Conservation (phyloP, 2,888 invertebrate species). For the Ctena decussata region DNA sequence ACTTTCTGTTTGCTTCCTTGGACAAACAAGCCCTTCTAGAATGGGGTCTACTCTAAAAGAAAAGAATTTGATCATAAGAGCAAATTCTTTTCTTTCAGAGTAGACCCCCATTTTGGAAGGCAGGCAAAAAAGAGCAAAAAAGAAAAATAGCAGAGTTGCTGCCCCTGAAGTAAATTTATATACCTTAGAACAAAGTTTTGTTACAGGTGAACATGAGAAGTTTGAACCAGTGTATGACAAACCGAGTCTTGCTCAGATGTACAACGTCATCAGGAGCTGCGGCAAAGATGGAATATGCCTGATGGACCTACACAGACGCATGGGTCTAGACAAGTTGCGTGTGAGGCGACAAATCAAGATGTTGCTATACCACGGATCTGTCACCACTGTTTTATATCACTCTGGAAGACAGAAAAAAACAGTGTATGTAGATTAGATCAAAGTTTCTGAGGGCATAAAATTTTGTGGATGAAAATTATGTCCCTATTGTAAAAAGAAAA, state of each 20-base stretch:
- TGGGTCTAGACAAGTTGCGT: slow-evolving; percentile 79
- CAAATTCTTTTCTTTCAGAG: neutral
- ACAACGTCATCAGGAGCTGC: slow-evolving; percentile 87
- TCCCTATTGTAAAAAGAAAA: too few relatives aligned
- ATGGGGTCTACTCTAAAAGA: too few relatives aligned
- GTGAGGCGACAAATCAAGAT: slow-evolving; percentile 64
- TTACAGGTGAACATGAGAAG: slow-evolving; percentile 14
- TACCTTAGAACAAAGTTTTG: neutral
- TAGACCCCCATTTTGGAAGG: neutral
- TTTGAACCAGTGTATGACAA: slow-evolving; percentile 61
- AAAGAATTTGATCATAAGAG: too few relatives aligned
- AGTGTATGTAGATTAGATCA: too few relatives aligned
- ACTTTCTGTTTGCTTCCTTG: too few relatives aligned
- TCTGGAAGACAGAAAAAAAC: slow-evolving; percentile 54
- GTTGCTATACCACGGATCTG: slow-evolving; percentile 30
- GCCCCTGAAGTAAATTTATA: neutral
- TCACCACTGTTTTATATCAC: slow-evolving; percentile 55
- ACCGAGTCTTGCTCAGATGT: slow-evolving; percentile 88
- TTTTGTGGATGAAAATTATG: too few relatives aligned
- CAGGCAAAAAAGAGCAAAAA: too few relatives aligned
- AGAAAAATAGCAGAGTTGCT: too few relatives aligned
- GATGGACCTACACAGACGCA: slow-evolving; percentile 72
- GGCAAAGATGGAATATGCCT: slow-evolving; percentile 89
- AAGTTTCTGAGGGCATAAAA: too few relatives aligned
- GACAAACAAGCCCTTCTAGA: too few relatives aligned